phyloP scores from a whole-genome alignment of 2,797 vertebrate genomes.

The Pangasius sanitwongsei region DNA sequence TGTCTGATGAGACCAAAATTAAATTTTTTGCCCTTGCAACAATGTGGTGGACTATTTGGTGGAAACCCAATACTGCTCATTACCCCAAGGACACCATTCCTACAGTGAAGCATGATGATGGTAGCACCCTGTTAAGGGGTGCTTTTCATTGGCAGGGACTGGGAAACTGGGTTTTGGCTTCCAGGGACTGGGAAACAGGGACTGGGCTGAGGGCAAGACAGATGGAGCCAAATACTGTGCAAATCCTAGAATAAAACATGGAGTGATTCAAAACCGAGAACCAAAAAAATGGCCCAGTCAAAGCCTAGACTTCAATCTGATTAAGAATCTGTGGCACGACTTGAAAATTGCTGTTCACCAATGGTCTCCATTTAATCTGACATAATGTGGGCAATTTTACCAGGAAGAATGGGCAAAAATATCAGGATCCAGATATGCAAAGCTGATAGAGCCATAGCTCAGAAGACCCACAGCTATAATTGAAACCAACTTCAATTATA shows the following conservation, averaged over 20 bases:
- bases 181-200: background rate
- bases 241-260: background rate
- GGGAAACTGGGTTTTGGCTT: background rate
- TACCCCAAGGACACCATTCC: background rate
- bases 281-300: background rate
- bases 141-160: background rate
- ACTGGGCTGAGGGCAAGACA: background rate
- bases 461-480: background rate
- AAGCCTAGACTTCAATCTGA: background rate
- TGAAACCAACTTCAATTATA: background rate
- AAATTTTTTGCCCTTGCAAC: background rate
- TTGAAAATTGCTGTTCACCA: background rate
- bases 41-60: background rate
- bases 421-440: background rate
- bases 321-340: background rate
- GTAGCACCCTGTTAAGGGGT: background rate
- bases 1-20: background rate
- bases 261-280: background rate
- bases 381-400: background rate
- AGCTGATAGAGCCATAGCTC: background rate
- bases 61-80: background rate
- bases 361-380: background rate
- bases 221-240: background rate
- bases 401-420: background rate
- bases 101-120: background rate